Evolutionary conservation across 2,797 vertebrate species (phyloP).

Genomic region (Vipera latastei): DNA sequence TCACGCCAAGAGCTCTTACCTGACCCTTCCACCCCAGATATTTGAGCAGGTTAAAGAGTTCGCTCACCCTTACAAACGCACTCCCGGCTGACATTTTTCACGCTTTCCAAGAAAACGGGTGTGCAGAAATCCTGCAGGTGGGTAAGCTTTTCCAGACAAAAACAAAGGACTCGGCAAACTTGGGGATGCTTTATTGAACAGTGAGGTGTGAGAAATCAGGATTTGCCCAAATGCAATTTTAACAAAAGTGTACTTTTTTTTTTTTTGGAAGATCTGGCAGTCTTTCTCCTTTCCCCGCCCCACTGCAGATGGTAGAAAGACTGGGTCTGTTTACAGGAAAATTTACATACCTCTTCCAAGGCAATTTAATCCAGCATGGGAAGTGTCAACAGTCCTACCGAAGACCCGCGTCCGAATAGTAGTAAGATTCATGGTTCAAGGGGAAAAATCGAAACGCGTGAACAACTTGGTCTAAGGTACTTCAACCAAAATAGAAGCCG

Average conservation of each 20-base stretch:
- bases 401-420: slow-evolving; percentile 9
- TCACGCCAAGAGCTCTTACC: neutral
- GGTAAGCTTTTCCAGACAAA: neutral
- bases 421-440: slow-evolving; percentile 8
- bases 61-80: neutral
- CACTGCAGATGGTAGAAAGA: slow-evolving; percentile 16
- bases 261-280: neutral
- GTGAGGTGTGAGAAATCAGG: slow-evolving; percentile 23
- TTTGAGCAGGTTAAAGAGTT: neutral
- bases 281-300: neutral
- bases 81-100: neutral
- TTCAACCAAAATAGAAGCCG: slow-evolving; percentile 43
- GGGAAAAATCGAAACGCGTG: neutral
- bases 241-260: slow-evolving; percentile 42
- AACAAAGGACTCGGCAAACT: slow-evolving; percentile 12
- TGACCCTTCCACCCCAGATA: neutral
- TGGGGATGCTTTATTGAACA: slow-evolving; percentile 61
- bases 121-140: neutral
- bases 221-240: slow-evolving; percentile 35
- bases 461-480: slow-evolving; percentile 23
- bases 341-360: slow-evolving; percentile 21
- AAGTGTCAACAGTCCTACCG: slow-evolving; percentile 28
- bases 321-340: slow-evolving; percentile 21
- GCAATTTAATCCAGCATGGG: neutral
- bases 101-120: neutral